Evolutionary conservation across 2,888 invertebrate species (phyloP), one percentile per base, ranked within the genome.

Genomic region (Eurois occulta): DNA sequence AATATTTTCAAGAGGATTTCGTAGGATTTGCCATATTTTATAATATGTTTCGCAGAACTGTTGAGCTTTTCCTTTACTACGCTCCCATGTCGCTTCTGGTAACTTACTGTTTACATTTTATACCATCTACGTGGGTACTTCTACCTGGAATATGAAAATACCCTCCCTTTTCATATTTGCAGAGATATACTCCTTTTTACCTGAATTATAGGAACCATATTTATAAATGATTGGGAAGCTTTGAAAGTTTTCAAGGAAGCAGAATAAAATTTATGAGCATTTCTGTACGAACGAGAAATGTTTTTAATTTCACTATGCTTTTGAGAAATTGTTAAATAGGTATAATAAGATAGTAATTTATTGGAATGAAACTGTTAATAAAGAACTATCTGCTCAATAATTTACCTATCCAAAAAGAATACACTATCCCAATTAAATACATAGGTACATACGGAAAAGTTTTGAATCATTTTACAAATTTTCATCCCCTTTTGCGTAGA

Each of bases 71-170:
- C 16, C 41, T 65, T 35, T n/a, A 48, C n/a, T n/a, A 21, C 18
- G 32, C 3, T 72, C 11, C 13, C 13, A 13, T 58, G 13, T 55
- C 8, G 38, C 55, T 48, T 64, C 55, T 55, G 38, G 1, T 52
- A 68, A 80, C 43, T 24, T 38, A 60, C 10, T n/a, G n/a, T n/a
- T n/a, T n/a, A n/a, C n/a, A n/a, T n/a, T n/a, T n/a, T n/a, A n/a
- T 6, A 43, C 21, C 10, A 46, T 35, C 18, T 35, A 52, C 35
- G n/a, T 55, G 52, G 32, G 28, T 5, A 60, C 48, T 43, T 48
- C 18, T 55, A 38, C 28, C 10, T 46, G 32, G 28, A 60, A 80
- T 67, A 46, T 67, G 28, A 60, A 67, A 67, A 52, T 73, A 66
- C 24, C 48, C 21, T 67, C 18, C 18, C 5, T 35, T 62, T 78